These are phyloP conservation scores for Trachurus trachurus DNA, from an alignment of 2,797 vertebrate genomes.

Conservation along the genomic window DNA sequence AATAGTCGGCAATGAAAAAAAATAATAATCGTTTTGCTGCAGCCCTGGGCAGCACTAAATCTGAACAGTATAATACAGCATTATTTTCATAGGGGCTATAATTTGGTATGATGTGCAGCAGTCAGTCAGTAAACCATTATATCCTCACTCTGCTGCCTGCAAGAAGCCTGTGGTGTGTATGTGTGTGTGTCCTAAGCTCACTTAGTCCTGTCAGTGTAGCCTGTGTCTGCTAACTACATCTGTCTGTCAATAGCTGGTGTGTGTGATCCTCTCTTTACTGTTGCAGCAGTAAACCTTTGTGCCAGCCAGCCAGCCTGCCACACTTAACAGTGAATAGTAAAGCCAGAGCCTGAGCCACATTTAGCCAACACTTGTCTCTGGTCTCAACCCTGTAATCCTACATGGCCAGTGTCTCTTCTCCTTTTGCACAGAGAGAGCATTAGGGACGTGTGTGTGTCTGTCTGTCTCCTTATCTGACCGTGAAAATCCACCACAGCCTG, in stretches of 20 bases:
- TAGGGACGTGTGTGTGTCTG: constrained; percentile 24
- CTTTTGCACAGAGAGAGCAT: constrained; percentile 37
- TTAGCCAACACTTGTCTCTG: constrained; percentile 65
- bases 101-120: constrained; percentile 23
- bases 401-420: constrained; percentile 63
- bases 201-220: constrained; percentile 38
- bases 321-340: constrained; percentile 74
- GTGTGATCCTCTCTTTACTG: constrained; percentile 59
- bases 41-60: neutral
- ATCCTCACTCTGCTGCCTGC: constrained; percentile 8
- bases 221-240: constrained; percentile 50
- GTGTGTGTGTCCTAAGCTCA: constrained; percentile 31
- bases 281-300: constrained; percentile 67
- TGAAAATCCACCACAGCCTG: constrained; percentile 36
- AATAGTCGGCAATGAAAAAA: neutral
- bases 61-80: neutral
- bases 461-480: constrained; percentile 46
- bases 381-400: constrained; percentile 70
- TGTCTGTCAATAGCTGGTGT: constrained; percentile 51
- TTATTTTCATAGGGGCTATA: constrained; percentile 2
- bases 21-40: neutral
- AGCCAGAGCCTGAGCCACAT: constrained; percentile 58
- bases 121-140: constrained; percentile 31
- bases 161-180: constrained; percentile 14
- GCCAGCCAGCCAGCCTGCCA: constrained; percentile 59